Conservation (phyloP, 2,888 invertebrate genomes). For the Crossocerus cetratus region DNA sequence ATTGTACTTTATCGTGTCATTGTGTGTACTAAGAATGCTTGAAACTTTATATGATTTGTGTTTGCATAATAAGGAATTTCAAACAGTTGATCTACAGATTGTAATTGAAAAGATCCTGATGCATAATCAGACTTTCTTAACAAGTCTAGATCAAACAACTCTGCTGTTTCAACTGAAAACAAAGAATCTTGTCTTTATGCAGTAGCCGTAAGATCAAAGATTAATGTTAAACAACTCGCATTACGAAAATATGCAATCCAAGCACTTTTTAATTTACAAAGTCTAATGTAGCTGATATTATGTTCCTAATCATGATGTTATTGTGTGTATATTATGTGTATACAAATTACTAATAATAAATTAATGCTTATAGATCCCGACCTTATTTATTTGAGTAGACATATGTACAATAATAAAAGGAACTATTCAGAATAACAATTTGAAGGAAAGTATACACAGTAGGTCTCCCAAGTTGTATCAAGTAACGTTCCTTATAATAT, state of each 20-base stretch:
- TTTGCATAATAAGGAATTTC: conserved; percentile 3
- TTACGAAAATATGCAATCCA: conserved; percentile 28
- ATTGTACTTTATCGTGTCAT: conserved; percentile 8
- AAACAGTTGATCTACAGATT: conserved; percentile 5
- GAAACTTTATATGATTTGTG: conserved; percentile 3
- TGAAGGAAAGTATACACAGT: too few relatives aligned
- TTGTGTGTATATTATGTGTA: conserved; percentile 63
- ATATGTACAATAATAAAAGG: conserved; percentile 1
- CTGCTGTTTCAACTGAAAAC: conserved; percentile 26
- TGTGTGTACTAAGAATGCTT: conserved; percentile 5
- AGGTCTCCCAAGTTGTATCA: too few relatives aligned
- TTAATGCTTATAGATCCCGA: conserved; percentile 57
- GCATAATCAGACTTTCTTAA: conserved; percentile 20
- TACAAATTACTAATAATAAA: conserved; percentile 63
- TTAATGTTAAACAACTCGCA: conserved; percentile 27
- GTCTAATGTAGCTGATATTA: conserved; percentile 52
- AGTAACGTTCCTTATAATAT: too few relatives aligned
- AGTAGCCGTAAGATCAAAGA: conserved; percentile 25
- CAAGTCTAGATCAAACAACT: conserved; percentile 19
- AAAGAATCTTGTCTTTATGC: conserved; percentile 29
- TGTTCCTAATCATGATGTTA: conserved; percentile 60
- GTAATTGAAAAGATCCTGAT: conserved; percentile 21
- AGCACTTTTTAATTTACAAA: conserved; percentile 46
- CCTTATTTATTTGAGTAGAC: too few relatives aligned
- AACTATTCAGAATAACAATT: background rate